Conservation (phyloP, 53 echinoderm and acorn worm genomes). For the Echinarachnius parma region DNA sequence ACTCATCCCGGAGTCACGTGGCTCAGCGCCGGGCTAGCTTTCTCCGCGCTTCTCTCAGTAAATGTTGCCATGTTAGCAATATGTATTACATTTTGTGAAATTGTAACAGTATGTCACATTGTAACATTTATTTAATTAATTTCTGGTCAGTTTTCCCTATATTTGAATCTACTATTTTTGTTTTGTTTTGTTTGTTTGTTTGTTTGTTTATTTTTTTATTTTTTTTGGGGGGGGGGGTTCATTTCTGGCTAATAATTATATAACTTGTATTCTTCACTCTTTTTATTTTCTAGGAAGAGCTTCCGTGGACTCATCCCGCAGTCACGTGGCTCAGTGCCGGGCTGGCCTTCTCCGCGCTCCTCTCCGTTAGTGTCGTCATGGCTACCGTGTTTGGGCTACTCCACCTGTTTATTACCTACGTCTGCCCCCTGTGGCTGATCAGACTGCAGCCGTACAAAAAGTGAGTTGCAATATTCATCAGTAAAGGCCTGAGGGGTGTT, state of each 20-base stretch:
- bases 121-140: no score
- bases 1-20: constrained; percentile 58
- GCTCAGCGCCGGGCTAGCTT: constrained; percentile 42
- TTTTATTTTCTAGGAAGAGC: constrained; percentile 37
- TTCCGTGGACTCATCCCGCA: constrained; percentile 42
- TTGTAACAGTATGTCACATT: no score
- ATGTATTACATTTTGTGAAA: no score
- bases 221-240: no score
- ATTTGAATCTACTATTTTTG: no score
- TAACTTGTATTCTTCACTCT: no score
- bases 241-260: no score
- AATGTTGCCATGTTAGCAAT: no score
- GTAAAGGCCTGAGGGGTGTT: no score
- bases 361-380: constrained; percentile 57
- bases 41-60: constrained; percentile 57
- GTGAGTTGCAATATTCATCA: constrained; percentile 78
- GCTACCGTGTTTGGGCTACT: constrained; percentile 59
- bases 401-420: constrained; percentile 69
- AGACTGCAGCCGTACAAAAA: constrained; percentile 85
- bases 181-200: no score
- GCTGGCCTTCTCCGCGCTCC: constrained; percentile 49
- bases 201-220: no score
- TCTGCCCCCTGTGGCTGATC: constrained; percentile 77
- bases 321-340: constrained; percentile 57
- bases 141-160: no score